Conservation (phyloP, 2,888 invertebrate genomes). For the Liopterus haemorrhoidalis region DNA sequence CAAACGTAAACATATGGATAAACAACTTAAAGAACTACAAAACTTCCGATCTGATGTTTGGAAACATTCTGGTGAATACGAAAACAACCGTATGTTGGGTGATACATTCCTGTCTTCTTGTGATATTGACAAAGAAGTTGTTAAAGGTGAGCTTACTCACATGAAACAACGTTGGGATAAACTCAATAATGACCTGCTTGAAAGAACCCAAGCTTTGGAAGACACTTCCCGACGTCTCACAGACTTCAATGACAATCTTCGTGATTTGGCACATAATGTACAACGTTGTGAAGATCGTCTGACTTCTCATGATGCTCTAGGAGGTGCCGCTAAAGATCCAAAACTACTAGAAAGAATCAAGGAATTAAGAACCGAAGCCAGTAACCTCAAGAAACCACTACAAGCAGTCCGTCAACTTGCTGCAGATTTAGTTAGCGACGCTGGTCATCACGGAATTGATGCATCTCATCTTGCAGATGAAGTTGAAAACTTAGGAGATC, state of each 20-base stretch:
- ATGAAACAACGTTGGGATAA: constrained; percentile 88
- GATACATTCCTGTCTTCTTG: constrained; percentile 83
- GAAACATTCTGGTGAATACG: constrained; percentile 90
- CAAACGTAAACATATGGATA: constrained; percentile 79
- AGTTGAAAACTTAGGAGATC: constrained; percentile 68
- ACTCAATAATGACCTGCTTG: constrained; percentile 75
- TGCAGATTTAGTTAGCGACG: constrained; percentile 70
- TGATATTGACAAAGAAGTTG: constrained; percentile 85
- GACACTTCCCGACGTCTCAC: constrained; percentile 74
- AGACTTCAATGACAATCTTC: constrained; percentile 77
- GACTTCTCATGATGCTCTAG: constrained; percentile 65
- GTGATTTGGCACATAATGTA: constrained; percentile 78
- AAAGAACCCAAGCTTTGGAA: constrained; percentile 74
- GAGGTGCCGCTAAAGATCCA: constrained; percentile 73
- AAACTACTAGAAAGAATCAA: constrained; percentile 81
- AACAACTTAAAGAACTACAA: constrained; percentile 81
- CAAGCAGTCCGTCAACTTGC: constrained; percentile 61
- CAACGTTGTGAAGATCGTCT: constrained; percentile 85
- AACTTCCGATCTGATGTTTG: constrained; percentile 84
- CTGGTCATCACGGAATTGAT: constrained; percentile 68
- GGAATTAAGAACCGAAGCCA: constrained; percentile 73
- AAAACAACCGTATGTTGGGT: constrained; percentile 78
- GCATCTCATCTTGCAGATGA: constrained; percentile 73
- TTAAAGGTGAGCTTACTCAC: constrained; percentile 72
- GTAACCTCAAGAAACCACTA: constrained; percentile 68